Percentiles rank a stretch among this genome's conserved stretches.
These are phyloP conservation scores for Schrankia costaestrigalis DNA, from an alignment of 2,888 invertebrate genomes.

Conservation along the genomic window DNA sequence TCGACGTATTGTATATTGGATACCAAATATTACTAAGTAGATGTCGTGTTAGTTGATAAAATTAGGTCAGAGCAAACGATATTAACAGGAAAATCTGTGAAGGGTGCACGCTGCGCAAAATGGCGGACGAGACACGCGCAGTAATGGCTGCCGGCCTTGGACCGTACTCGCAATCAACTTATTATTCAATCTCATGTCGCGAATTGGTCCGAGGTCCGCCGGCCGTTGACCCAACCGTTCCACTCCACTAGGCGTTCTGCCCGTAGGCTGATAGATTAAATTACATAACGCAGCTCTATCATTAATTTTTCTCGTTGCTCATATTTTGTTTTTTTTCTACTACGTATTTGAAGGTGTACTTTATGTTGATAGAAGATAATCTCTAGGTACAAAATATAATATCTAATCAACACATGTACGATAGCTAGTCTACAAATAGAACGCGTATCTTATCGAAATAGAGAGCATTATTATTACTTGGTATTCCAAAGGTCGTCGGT, in stretches of 20 bases:
- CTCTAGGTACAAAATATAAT: no score
- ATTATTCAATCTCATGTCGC: conserved; percentile 81
- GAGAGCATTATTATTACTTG: conserved; percentile 17
- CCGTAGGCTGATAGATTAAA: conserved; percentile 38
- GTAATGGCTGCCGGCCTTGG: conserved; percentile 75
- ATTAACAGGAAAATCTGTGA: conserved; percentile 41
- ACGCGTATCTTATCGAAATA: conserved; percentile 7
- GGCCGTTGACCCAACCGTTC: conserved; percentile 66
- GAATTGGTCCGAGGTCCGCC: conserved; percentile 77
- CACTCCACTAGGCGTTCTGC: conserved; percentile 49
- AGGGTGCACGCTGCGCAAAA: conserved; percentile 58
- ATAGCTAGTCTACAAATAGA: no score
- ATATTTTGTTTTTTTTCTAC: no score
- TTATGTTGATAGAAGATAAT: no score
- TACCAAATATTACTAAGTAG: no score
- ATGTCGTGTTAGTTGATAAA: conserved; percentile 20
- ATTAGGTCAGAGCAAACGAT: conserved; percentile 44
- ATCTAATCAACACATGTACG: no score
- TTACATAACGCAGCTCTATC: conserved; percentile 28
- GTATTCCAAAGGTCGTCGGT: conserved; percentile 60
- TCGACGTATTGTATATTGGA: no score
- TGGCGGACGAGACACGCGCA: conserved; percentile 61
- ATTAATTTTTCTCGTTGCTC: conserved; percentile 20
- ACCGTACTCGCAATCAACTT: conserved; percentile 73
- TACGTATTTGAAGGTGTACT: no score